A percentile compares a stretch with the other conserved stretches of the same genome.
Evolutionary conservation across 2,888 invertebrate genomes (phyloP).

Genomic region (Cheilosia scutellata): DNA sequence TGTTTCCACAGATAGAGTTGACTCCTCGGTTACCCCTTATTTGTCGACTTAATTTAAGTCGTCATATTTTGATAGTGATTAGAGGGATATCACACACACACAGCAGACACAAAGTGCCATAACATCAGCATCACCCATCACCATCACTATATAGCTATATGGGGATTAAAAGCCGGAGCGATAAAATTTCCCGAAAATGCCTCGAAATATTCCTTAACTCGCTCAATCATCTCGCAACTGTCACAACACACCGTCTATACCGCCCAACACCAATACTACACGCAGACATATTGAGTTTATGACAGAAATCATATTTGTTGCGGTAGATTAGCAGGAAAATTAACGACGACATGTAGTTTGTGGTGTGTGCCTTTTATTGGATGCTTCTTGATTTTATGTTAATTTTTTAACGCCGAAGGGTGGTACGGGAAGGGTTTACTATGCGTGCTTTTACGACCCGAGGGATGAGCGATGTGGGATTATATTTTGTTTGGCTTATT

Average conservation of each 20-base stretch:
- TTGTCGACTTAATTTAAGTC: slow-evolving; percentile 71
- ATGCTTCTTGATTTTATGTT: slow-evolving; percentile 70
- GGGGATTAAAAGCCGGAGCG: slow-evolving; percentile 54
- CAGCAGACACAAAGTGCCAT: slow-evolving; percentile 59
- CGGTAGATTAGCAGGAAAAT: slow-evolving; percentile 75
- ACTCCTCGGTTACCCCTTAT: slow-evolving; percentile 54
- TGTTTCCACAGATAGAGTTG: background rate
- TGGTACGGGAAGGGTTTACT: slow-evolving; percentile 22
- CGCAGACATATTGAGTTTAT: slow-evolving; percentile 73
- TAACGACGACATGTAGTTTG: slow-evolving; percentile 73
- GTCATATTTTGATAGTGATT: slow-evolving; percentile 72
- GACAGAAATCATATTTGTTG: slow-evolving; percentile 76
- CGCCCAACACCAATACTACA: slow-evolving; percentile 1
- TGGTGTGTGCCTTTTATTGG: slow-evolving; percentile 58
- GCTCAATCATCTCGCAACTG: slow-evolving; percentile 72
- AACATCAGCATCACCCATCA: slow-evolving; percentile 43
- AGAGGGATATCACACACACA: slow-evolving; percentile 44
- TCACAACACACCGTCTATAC: slow-evolving; percentile 62
- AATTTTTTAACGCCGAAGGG: slow-evolving; percentile 52
- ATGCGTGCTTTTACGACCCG: slow-evolving; percentile 30
- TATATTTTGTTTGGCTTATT: slow-evolving; percentile 42
- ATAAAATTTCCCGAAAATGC: slow-evolving; percentile 71
- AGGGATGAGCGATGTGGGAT: slow-evolving; percentile 26
- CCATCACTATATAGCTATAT: slow-evolving; percentile 2
- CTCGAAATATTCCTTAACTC: slow-evolving; percentile 65